Conservation (phyloP, 2,113 vertebrate species). For the Spea multiplicata region DNA sequence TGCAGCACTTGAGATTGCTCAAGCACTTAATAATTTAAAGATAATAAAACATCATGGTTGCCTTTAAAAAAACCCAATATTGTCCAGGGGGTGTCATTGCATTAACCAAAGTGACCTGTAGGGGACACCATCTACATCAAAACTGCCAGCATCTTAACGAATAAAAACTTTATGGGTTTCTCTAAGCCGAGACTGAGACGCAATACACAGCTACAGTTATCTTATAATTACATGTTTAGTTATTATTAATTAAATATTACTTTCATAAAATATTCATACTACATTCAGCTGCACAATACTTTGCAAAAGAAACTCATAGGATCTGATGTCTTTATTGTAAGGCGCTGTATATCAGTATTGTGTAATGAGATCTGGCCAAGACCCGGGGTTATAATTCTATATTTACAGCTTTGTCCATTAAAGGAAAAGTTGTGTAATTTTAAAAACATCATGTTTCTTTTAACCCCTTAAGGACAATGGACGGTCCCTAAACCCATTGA, state of each 20-base stretch:
- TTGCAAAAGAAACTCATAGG: conserved; percentile 13
- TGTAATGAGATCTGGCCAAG: background rate
- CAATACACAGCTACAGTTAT: conserved; percentile 19
- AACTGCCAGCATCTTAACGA: background rate
- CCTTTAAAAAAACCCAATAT: conserved; percentile 12
- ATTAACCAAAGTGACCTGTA: conserved; percentile 23
- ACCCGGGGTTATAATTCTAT: too few relatives aligned
- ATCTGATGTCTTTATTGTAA: conserved; percentile 20
- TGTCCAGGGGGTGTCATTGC: background rate
- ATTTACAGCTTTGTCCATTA: too few relatives aligned
- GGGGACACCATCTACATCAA: background rate
- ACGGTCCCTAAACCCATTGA: too few relatives aligned
- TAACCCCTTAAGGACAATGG: too few relatives aligned
- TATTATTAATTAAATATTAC: conserved; percentile 40
- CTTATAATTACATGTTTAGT: conserved; percentile 31
- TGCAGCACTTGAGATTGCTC: conserved; percentile 13
- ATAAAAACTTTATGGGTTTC: conserved; percentile 1
- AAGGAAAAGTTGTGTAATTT: too few relatives aligned
- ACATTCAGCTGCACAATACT: conserved; percentile 10
- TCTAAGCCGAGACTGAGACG: conserved; percentile 4
- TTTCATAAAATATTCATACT: conserved; percentile 33
- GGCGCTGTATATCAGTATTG: background rate
- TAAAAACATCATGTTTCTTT: too few relatives aligned
- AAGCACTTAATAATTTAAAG: conserved; percentile 29
- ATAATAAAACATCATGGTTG: conserved; percentile 12